Evolutionary conservation across 1,140 invertebrate genomes (phyloP).

Genomic region (roundworm (Caenorhabditis elegans)): DNA sequence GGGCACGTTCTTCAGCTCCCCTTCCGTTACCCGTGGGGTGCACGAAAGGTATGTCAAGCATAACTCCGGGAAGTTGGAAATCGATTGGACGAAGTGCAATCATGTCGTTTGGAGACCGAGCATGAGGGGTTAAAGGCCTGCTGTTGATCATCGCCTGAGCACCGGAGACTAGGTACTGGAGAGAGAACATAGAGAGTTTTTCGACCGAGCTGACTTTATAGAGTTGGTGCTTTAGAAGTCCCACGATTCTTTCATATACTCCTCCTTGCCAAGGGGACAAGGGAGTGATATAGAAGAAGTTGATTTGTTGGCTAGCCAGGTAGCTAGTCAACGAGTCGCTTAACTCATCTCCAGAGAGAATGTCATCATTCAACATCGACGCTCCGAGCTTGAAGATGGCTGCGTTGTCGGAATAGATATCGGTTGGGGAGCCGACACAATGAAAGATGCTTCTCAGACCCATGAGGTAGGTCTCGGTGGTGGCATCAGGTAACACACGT

Average conservation of each 20-base stretch:
- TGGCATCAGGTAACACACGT: background rate
- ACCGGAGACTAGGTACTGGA: background rate
- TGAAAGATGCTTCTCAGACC: background rate
- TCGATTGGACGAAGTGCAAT: background rate
- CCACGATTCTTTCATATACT: background rate
- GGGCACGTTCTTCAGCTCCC: no score
- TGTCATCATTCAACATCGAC: background rate
- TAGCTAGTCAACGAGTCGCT: background rate
- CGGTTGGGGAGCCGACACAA: background rate
- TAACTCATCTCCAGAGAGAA: background rate
- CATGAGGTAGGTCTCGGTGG: background rate
- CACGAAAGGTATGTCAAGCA: no score
- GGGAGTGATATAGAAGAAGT: background rate
- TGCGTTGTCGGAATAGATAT: background rate
- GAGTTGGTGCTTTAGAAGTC: background rate
- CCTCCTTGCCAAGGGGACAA: background rate
- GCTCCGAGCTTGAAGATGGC: background rate
- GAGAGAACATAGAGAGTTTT: background rate
- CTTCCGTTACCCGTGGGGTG: background rate
- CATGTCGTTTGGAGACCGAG: background rate
- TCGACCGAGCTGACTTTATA: background rate
- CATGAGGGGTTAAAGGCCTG: background rate
- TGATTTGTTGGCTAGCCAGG: background rate
- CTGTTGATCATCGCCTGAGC: background rate
- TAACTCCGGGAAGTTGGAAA: no score